Percentiles rank a stretch among this genome's conserved stretches.
These are phyloP conservation scores for Haliclona indistincta DNA, from an alignment of 37 sponge, comb jelly and placozoan species.

Conservation along the genomic window DNA sequence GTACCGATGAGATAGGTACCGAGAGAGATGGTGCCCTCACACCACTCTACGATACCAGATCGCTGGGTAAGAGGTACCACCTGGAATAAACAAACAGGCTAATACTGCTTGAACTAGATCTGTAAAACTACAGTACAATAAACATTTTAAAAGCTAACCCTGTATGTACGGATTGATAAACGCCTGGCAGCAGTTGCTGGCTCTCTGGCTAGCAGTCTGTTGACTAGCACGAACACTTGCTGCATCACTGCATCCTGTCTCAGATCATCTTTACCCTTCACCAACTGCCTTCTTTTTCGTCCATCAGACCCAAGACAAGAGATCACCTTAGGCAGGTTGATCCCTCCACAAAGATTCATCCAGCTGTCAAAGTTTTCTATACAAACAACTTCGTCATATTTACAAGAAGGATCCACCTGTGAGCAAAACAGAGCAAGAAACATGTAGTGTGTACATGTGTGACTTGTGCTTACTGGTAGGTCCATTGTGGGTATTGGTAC, in stretches of 20 bases:
- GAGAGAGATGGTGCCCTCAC: too few species aligned
- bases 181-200: constrained; percentile 59
- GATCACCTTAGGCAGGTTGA: constrained; percentile 91
- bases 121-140: too few species aligned
- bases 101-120: too few species aligned
- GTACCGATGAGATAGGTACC: too few species aligned
- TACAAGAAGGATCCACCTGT: constrained; percentile 72
- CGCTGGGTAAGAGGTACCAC: too few species aligned
- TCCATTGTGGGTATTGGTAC: too few species aligned
- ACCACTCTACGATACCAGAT: too few species aligned
- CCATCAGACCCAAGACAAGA: constrained; percentile 91
- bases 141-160: too few species aligned
- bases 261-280: constrained; percentile 98
- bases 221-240: constrained; percentile 92
- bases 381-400: constrained; percentile 63
- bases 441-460: too few species aligned
- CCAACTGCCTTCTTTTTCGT: constrained; percentile 73
- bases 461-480: too few species aligned
- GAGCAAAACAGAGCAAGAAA: not conserved
- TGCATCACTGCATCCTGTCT: constrained; percentile 99
- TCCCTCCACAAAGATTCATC: constrained; percentile 81
- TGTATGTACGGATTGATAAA: constrained; percentile 92
- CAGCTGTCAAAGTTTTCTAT: constrained; percentile 66
- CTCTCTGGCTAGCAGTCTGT: constrained; percentile 75
- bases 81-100: too few species aligned